These are phyloP conservation scores for Plebejus argus DNA, from an alignment of 2,888 invertebrate species.

Conservation along the genomic window DNA sequence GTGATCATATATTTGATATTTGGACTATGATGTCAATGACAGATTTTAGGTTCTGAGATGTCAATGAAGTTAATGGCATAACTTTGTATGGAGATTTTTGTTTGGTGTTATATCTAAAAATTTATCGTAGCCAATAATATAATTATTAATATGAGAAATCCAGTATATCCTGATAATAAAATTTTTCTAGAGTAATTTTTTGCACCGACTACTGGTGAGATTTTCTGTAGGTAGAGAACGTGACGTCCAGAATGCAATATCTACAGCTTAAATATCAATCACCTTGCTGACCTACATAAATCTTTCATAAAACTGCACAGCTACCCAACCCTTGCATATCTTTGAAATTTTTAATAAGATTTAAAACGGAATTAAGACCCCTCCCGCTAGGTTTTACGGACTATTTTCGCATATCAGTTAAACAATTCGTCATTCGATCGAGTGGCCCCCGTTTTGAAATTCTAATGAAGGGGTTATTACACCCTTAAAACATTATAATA, in stretches of 20 bases:
- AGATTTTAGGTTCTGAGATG: too few species aligned
- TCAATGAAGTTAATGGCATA: too few species aligned
- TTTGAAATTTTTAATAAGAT: conserved; percentile 32
- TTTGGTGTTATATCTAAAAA: too few species aligned
- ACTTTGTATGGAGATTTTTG: too few species aligned
- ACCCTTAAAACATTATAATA: conserved; percentile 47
- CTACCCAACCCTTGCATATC: conserved; percentile 36
- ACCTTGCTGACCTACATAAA: conserved; percentile 53
- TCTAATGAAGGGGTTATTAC: conserved; percentile 55
- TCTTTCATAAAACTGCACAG: conserved; percentile 48
- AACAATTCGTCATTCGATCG: conserved; percentile 40
- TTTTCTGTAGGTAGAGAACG: background rate
- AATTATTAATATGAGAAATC: too few species aligned
- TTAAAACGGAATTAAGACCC: conserved; percentile 17
- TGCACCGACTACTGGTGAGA: too few species aligned
- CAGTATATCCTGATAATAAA: too few species aligned
- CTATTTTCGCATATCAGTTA: conserved; percentile 33
- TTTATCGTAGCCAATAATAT: too few species aligned
- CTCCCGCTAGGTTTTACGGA: conserved; percentile 19
- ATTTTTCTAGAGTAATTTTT: too few species aligned
- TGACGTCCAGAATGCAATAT: background rate
- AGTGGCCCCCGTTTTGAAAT: conserved; percentile 60
- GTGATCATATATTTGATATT: too few species aligned
- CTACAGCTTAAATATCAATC: background rate
- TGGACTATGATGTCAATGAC: too few species aligned